Evolutionary conservation across 1,140 invertebrate genomes (phyloP).

Genomic region (Limonius californicus): DNA sequence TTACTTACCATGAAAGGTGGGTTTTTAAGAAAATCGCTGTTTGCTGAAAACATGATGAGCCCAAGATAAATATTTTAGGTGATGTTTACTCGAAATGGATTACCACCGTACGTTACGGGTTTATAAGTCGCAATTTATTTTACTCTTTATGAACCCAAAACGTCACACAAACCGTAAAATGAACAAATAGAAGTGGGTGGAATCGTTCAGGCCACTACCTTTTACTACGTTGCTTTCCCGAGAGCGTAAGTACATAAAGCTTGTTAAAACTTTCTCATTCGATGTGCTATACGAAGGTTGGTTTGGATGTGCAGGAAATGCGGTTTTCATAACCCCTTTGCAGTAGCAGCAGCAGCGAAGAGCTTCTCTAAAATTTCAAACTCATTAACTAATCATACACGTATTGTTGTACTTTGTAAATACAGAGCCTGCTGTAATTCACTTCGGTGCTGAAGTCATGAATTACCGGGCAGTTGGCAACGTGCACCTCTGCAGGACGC

Average conservation of each 20-base stretch:
- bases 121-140: slow-evolving; percentile 31
- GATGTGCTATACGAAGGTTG: background rate
- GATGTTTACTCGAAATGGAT: slow-evolving; percentile 34
- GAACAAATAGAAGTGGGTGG: slow-evolving; percentile 18
- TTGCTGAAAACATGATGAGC: slow-evolving; percentile 35
- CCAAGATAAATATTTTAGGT: slow-evolving; percentile 41
- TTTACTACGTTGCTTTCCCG: background rate
- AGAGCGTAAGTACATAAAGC: slow-evolving; percentile 14
- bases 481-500: slow-evolving; percentile 19
- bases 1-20: slow-evolving; percentile 35
- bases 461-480: slow-evolving; percentile 26
- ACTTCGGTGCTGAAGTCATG: slow-evolving; percentile 9
- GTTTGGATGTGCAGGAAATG: slow-evolving; percentile 19
- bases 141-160: slow-evolving; percentile 21
- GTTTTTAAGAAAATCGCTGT: slow-evolving; percentile 38
- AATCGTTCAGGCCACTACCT: slow-evolving; percentile 2
- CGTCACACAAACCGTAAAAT: background rate
- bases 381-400: background rate
- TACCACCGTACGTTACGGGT: slow-evolving; percentile 30
- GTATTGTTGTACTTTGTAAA: slow-evolving; percentile 1
- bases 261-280: slow-evolving; percentile 27
- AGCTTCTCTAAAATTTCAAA: background rate
- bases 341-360: too few species aligned
- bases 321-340: slow-evolving; percentile 17
- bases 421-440: background rate